These are phyloP conservation scores for Carassius auratus DNA, from an alignment of 2,113 vertebrate species.

Conservation along the genomic window DNA sequence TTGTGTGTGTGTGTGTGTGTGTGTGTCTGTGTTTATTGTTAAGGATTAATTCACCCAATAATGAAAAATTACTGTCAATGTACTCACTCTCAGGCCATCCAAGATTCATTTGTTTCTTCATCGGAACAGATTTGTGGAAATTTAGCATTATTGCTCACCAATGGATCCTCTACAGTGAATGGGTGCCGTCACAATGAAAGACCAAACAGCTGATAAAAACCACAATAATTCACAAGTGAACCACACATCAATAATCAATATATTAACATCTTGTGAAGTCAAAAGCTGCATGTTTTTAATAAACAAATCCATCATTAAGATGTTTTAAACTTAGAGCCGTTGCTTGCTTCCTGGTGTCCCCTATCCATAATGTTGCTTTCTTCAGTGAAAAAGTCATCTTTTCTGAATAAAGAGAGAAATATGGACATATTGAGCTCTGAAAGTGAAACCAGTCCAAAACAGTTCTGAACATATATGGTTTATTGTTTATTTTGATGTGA, in stretches of 20 bases:
- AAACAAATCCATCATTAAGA: not conserved
- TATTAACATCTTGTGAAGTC: not conserved
- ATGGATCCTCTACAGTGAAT: too few species aligned
- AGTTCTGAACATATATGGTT: not conserved
- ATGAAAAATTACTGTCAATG: not conserved
- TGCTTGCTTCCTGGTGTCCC: not conserved
- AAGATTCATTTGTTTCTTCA: too few species aligned
- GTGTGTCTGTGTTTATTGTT: slow-evolving; percentile 7
- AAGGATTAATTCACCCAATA: not conserved
- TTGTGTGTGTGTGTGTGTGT: slow-evolving; percentile 12
- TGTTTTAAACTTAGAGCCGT: not conserved
- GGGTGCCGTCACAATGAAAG: too few species aligned
- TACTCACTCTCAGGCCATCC: too few species aligned
- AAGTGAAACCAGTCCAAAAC: not conserved
- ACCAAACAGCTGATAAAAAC: too few species aligned
- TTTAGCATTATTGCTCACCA: too few species aligned
- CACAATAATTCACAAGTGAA: too few species aligned
- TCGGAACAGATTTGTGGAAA: too few species aligned
- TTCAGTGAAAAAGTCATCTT: not conserved
- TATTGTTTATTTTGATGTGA: not conserved
- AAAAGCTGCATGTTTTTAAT: not conserved
- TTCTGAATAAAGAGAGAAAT: not conserved
- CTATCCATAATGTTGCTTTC: not conserved
- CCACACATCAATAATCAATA: too few species aligned
- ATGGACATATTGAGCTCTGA: not conserved